Evolutionary conservation across 2,888 invertebrate genomes (phyloP).

Genomic region (Lepidocyrtoides sp.): DNA sequence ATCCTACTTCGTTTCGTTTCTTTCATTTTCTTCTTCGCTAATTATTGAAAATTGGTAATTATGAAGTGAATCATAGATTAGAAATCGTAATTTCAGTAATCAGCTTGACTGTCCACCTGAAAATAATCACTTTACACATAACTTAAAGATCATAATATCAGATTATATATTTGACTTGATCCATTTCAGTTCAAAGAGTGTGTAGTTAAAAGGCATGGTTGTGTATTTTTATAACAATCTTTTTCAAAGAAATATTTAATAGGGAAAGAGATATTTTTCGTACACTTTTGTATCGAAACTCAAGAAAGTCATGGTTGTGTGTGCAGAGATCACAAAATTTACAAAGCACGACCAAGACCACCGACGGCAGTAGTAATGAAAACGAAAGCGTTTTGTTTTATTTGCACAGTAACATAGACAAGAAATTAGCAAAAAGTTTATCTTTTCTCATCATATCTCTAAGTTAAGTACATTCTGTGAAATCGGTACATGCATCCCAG

Average conservation of each 20-base stretch:
- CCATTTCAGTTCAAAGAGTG: background rate
- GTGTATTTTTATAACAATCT: too few relatives aligned
- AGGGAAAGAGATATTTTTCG: background rate
- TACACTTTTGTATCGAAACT: background rate
- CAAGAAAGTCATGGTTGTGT: conserved; percentile 19
- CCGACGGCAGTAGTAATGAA: background rate
- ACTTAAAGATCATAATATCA: too few relatives aligned
- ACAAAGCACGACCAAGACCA: background rate
- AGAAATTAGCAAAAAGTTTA: background rate
- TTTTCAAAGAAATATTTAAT: too few relatives aligned
- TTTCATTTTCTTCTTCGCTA: background rate
- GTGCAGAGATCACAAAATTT: conserved; percentile 11
- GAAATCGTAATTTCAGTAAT: background rate
- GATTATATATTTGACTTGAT: background rate
- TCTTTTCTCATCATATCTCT: too few relatives aligned
- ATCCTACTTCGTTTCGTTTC: too few relatives aligned
- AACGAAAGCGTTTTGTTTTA: conserved; percentile 22
- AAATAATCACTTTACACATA: background rate
- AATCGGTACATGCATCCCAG: background rate
- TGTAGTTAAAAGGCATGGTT: too few relatives aligned
- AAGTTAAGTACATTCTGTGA: too few relatives aligned
- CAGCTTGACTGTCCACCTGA: background rate
- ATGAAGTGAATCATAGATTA: background rate
- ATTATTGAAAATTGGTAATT: background rate
- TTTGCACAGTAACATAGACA: background rate